A percentile compares a stretch with the other conserved stretches of the same genome.
phyloP scores from a whole-genome alignment of 2,113 vertebrate genomes.

The Herpailurus yagouaroundi region DNA sequence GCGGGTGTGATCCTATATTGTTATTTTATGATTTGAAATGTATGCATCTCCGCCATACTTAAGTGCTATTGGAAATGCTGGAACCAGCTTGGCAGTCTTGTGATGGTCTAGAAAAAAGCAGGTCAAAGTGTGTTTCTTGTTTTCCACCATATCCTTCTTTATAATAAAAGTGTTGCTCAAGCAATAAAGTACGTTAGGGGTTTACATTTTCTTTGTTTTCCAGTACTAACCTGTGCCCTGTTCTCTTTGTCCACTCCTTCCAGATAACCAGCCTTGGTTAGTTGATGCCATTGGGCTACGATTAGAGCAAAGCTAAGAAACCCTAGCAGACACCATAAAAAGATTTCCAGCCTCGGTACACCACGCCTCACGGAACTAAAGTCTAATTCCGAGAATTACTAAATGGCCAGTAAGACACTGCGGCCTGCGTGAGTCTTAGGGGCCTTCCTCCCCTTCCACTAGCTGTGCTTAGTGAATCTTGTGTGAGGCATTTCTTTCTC shows the following conservation, averaged over 20 bases:
- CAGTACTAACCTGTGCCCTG: neutral
- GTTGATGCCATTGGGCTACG: neutral
- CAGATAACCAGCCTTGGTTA: neutral
- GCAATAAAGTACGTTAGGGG: neutral
- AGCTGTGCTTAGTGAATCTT: neutral
- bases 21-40: neutral
- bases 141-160: neutral
- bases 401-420: neutral
- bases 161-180: neutral
- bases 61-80: neutral
- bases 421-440: fast-evolving
- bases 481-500: neutral
- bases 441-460: neutral
- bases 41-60: neutral
- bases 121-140: neutral
- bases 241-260: neutral
- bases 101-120: neutral
- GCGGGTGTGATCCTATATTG: neutral
- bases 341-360: neutral
- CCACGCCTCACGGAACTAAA: neutral
- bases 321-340: neutral
- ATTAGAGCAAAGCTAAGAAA: slow-evolving; percentile 12
- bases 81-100: neutral
- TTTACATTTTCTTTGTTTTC: neutral
- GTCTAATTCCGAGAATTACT: neutral